Base-by-base conservation (phyloP, 2,113 vertebrate species). In the Opisthocomus hoazin region DNA sequence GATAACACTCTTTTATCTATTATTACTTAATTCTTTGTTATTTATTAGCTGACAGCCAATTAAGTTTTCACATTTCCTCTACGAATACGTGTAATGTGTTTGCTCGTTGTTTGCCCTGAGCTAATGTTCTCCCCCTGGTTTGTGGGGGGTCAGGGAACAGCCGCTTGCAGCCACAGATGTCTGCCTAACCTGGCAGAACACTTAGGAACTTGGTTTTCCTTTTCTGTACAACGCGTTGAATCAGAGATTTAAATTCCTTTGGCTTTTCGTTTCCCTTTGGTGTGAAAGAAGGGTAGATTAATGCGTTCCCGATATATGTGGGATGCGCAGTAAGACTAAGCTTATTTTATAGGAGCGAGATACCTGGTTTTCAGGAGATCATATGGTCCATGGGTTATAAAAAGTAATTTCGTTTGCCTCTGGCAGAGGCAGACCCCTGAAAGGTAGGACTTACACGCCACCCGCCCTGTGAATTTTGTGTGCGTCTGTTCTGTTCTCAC, bases 101-200 rank as follows among this genome's bases (percentile, higher is more conserved):
- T 63, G 9, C 26, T 80, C 2, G 0, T 79, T 26, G 19, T 46
- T 74, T 74, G 41, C 22, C 37, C 37, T 34, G 21, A 54, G 63
- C 26, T 69, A 23, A 12, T 63, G 5, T 51, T 58, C 21, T 69
- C 74, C 19, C 50, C 15, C 5, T 2, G 0, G 43, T 58, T 56
- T 76, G 46, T 3, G 4, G 34, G 24, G 39, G 36, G 45, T n/a
- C 24, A 41, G 22, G 45, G 58, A 58, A 14, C 15, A 82, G 57
- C 14, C 0, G 0, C 16, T 2, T 51, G 36, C 34, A 78, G 45
- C n/a, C 39, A 20, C 32, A 12, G 53, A 6, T 36, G 2, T 17
- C 39, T 36, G 2, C 65, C 45, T 78, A 9, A 24, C 29, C 41
- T 37, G 43, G 23, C 9, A 43, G 32, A 51, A 58, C 29, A 37